A percentile compares a stretch with the other conserved stretches of the same genome.
Conservation (phyloP, 1,140 invertebrate genomes). For the Akabosia matsudoensis region DNA sequence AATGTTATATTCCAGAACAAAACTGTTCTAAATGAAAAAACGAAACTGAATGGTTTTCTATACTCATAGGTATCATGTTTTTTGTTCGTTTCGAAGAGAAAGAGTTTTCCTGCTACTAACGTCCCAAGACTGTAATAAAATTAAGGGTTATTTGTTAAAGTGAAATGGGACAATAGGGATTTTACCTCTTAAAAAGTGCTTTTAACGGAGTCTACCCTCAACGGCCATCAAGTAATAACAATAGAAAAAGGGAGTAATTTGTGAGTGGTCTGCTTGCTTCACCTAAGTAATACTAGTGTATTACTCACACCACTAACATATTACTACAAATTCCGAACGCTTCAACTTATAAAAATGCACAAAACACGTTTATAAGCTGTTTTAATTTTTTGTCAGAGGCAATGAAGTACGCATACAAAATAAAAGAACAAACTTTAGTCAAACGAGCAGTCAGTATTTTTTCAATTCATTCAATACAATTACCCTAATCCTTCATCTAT, state of each 20-base stretch:
- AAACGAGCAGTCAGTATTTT: too few species aligned
- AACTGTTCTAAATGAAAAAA: too few species aligned
- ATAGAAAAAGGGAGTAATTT: neutral
- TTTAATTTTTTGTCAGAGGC: too few species aligned
- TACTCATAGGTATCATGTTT: neutral
- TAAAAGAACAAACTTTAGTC: neutral
- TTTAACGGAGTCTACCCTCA: constrained; percentile 24
- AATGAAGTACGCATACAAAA: too few species aligned
- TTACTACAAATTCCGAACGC: too few species aligned
- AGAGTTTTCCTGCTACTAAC: constrained; percentile 15
- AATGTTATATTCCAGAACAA: too few species aligned
- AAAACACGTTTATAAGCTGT: too few species aligned
- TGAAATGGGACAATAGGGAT: constrained; percentile 36
- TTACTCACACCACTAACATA: neutral
- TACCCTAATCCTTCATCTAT: constrained; percentile 1
- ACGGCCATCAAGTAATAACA: neutral
- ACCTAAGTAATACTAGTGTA: neutral
- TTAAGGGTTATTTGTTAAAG: constrained; percentile 42
- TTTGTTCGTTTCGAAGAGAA: too few species aligned
- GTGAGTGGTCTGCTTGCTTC: neutral
- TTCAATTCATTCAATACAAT: constrained; percentile 2
- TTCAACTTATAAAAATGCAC: too few species aligned
- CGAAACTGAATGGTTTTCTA: too few species aligned
- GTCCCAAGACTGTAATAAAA: constrained; percentile 41
- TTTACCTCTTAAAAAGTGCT: constrained; percentile 29